These are phyloP conservation scores for Carposina sasakii DNA, from an alignment of 1,140 invertebrate species.

Conservation along the genomic window DNA sequence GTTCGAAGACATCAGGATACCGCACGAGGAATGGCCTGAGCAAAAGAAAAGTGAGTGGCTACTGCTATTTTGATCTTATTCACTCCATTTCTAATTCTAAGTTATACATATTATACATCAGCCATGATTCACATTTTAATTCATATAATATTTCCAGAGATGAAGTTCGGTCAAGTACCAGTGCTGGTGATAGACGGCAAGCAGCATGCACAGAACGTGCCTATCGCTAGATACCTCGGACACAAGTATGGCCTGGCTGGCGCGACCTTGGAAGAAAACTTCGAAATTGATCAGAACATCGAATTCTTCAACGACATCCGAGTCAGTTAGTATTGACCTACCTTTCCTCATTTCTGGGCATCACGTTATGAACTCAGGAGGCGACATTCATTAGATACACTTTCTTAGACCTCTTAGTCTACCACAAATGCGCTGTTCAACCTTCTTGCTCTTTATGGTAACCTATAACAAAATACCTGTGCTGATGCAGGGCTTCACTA, in stretches of 20 bases:
- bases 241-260: constrained; percentile 47
- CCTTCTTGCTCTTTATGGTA: no score
- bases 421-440: no score
- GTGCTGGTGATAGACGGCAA: constrained; percentile 77
- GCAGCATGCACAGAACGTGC: constrained; percentile 73
- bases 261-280: constrained; percentile 73
- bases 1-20: constrained; percentile 14
- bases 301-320: constrained; percentile 68
- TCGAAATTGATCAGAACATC: constrained; percentile 73
- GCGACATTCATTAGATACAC: no score
- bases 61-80: no score
- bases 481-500: no score
- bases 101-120: no score
- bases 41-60: constrained; percentile 6
- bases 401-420: no score
- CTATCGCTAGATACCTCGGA: constrained; percentile 76
- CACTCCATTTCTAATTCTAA: no score
- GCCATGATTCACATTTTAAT: neutral
- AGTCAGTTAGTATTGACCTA: constrained; percentile 42
- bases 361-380: no score
- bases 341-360: no score
- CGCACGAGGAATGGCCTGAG: neutral
- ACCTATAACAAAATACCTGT: no score
- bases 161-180: constrained; percentile 76
- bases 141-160: neutral